Conservation (phyloP, 2,113 vertebrate species). For the Clarias gariepinus region DNA sequence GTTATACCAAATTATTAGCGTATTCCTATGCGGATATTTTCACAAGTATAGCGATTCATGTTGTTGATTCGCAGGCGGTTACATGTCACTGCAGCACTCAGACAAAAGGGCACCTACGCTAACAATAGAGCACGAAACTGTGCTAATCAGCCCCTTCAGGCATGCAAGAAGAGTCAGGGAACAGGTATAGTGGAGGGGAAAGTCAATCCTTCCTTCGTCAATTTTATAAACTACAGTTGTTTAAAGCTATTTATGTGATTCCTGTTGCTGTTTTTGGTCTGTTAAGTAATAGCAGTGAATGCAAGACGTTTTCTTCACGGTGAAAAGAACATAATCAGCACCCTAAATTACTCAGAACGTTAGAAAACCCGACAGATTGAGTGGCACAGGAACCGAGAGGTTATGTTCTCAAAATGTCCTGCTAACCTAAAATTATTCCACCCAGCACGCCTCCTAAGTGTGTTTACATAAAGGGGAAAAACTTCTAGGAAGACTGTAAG, state of each 20-base stretch:
- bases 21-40: neutral
- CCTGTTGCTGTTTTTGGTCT: neutral
- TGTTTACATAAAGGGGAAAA: constrained; percentile 21
- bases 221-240: neutral
- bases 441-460: constrained; percentile 21
- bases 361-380: neutral
- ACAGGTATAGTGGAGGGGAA: neutral
- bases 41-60: neutral
- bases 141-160: constrained; percentile 12
- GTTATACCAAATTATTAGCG: neutral
- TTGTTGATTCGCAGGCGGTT: constrained; percentile 6
- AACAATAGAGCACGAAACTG: neutral
- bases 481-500: constrained; percentile 36
- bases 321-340: neutral
- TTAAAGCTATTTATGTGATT: neutral
- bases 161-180: neutral
- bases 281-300: neutral
- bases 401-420: neutral
- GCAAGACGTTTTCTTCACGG: neutral
- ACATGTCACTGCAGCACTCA: constrained; percentile 23
- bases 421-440: constrained; percentile 28
- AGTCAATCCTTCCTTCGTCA: too few relatives aligned
- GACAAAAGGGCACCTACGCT: constrained; percentile 5
- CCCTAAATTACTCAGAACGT: neutral
- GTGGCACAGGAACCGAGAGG: neutral